These are phyloP conservation scores for Sesamia inferens DNA, from an alignment of 2,888 invertebrate genomes.

Conservation along the genomic window DNA sequence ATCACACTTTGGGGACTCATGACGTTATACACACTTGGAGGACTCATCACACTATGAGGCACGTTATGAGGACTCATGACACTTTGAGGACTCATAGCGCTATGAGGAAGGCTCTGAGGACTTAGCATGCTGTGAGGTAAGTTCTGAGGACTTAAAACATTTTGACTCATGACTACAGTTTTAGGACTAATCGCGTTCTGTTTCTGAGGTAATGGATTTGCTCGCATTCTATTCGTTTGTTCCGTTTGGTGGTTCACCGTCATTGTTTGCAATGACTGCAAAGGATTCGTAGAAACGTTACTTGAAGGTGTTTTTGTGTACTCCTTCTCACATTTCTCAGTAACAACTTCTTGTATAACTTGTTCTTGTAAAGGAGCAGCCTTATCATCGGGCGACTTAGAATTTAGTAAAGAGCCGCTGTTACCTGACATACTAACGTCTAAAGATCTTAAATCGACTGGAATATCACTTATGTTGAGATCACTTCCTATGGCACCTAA, in stretches of 20 bases:
- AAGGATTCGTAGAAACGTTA: conserved; percentile 76
- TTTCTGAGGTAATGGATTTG: conserved; percentile 81
- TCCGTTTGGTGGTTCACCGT: conserved; percentile 85
- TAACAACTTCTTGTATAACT: conserved; percentile 81
- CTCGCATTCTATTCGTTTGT: conserved; percentile 81
- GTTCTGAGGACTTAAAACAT: conserved; percentile 83
- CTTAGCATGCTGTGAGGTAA: conserved; percentile 85
- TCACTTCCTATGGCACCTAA: conserved; percentile 90
- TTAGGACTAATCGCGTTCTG: conserved; percentile 81
- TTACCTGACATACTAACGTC: conserved; percentile 89
- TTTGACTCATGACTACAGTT: conserved; percentile 84
- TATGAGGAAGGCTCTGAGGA: conserved; percentile 86
- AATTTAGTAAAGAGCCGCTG: conserved; percentile 83
- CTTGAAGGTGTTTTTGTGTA: conserved; percentile 74
- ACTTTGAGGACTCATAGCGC: conserved; percentile 87
- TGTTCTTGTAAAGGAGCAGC: conserved; percentile 83
- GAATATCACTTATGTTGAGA: conserved; percentile 90
- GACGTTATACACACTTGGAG: conserved; percentile 84
- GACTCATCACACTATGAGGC: conserved; percentile 84
- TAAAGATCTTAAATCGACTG: conserved; percentile 89
- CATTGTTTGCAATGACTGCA: conserved; percentile 86
- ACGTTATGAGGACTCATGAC: conserved; percentile 84
- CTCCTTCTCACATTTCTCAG: conserved; percentile 80
- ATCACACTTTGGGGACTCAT: conserved; percentile 88
- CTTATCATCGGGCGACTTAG: conserved; percentile 85